These are phyloP conservation scores for Erebia ligea DNA, from an alignment of 2,888 invertebrate species.

Conservation along the genomic window DNA sequence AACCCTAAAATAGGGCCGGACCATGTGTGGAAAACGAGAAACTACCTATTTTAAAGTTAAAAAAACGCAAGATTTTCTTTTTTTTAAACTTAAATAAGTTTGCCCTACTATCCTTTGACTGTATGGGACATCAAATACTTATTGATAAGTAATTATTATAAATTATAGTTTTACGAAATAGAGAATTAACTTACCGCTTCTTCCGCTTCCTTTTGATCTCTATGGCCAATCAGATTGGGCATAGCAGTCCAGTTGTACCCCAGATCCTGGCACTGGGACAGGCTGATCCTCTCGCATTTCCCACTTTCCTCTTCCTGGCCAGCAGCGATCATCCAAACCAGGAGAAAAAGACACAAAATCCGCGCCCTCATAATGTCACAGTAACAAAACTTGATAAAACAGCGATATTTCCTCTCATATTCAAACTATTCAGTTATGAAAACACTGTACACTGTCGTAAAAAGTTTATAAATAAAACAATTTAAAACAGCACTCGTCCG, in stretches of 20 bases:
- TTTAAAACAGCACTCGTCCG: slow-evolving; percentile 51
- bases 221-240: slow-evolving; percentile 93
- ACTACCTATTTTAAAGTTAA: neutral
- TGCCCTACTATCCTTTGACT: neutral
- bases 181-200: slow-evolving; percentile 84
- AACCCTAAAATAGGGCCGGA: neutral
- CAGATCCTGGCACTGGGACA: slow-evolving; percentile 91
- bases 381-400: slow-evolving; percentile 51
- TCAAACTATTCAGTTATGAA: slow-evolving; percentile 61
- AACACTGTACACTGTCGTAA: slow-evolving; percentile 65
- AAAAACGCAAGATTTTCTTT: neutral
- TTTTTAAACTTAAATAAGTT: neutral
- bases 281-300: slow-evolving; percentile 91
- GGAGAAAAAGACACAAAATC: slow-evolving; percentile 67
- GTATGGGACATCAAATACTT: too few species aligned
- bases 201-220: slow-evolving; percentile 91
- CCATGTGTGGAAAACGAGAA: neutral
- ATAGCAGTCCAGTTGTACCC: slow-evolving; percentile 94
- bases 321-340: slow-evolving; percentile 66
- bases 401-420: slow-evolving; percentile 62
- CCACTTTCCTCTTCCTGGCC: slow-evolving; percentile 77
- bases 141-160: neutral
- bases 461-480: slow-evolving; percentile 51
- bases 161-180: neutral
- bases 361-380: slow-evolving; percentile 63